Conservation (phyloP, 2,888 invertebrate genomes). For the Cerastoderma edule region DNA sequence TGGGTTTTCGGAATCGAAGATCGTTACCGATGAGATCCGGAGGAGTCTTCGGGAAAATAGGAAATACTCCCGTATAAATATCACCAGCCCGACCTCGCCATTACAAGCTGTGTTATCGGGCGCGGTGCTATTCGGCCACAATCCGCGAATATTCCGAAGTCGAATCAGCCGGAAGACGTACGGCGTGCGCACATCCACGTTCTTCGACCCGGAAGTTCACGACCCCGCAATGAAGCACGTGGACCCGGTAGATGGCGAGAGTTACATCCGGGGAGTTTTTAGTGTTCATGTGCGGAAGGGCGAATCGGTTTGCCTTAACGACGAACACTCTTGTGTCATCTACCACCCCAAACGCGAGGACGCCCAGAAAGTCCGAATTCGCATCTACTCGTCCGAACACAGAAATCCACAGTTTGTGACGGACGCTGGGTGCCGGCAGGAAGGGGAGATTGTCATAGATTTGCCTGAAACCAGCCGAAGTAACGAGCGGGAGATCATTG, state of each 20-base stretch:
- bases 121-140: constrained; percentile 52
- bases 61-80: constrained; percentile 15
- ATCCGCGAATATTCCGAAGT: constrained; percentile 39
- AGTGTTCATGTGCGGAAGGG: constrained; percentile 33
- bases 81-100: constrained; percentile 47
- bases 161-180: constrained; percentile 39
- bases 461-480: constrained; percentile 39
- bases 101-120: constrained; percentile 45
- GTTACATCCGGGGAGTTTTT: constrained; percentile 27
- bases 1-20: constrained; percentile 50
- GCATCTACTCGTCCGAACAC: constrained; percentile 32
- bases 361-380: constrained; percentile 22
- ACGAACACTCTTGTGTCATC: background rate
- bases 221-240: background rate
- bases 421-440: constrained; percentile 31
- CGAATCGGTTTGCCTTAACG: constrained; percentile 8
- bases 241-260: constrained; percentile 1
- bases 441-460: constrained; percentile 44
- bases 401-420: constrained; percentile 22
- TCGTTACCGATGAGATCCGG: constrained; percentile 37
- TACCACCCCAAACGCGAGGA: constrained; percentile 23
- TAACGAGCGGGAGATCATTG: constrained; percentile 26
- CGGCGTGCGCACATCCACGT: constrained; percentile 1
- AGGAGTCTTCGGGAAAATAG: constrained; percentile 24
- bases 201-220: constrained; percentile 21